Conservation (phyloP, 2,113 vertebrate species). For the Oncorhynchus tshawytscha region DNA sequence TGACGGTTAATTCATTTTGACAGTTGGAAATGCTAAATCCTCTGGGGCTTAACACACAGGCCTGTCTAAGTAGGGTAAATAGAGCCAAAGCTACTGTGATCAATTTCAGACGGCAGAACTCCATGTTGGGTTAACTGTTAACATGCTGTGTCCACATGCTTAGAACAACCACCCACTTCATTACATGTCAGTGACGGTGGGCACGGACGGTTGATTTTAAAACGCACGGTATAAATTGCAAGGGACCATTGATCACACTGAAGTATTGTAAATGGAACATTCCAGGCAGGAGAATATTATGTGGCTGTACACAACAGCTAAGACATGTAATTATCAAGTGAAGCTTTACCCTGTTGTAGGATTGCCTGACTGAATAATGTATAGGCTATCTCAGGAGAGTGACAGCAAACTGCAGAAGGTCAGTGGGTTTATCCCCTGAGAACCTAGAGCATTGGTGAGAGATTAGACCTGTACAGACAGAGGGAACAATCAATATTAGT, state of each 20-base stretch:
- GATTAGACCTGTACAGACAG: too few relatives aligned
- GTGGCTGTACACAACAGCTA: background rate
- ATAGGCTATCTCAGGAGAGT: too few relatives aligned
- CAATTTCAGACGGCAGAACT: constrained; percentile 42
- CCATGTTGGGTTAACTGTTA: constrained; percentile 30
- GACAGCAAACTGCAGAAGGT: too few relatives aligned
- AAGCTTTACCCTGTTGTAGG: background rate
- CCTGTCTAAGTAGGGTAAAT: constrained; percentile 59
- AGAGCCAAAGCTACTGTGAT: constrained; percentile 55
- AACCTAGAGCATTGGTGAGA: too few relatives aligned
- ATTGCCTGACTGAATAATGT: too few relatives aligned
- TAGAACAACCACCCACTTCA: background rate
- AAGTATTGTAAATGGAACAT: background rate
- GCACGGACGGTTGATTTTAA: too few relatives aligned
- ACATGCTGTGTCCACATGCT: constrained; percentile 26
- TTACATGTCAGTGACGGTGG: background rate
- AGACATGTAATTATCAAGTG: background rate
- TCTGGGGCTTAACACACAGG: constrained; percentile 47
- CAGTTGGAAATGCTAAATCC: constrained; percentile 65
- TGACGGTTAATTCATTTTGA: constrained; percentile 61
- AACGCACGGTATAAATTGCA: background rate
- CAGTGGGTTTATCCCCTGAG: too few relatives aligned
- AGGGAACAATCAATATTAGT: too few relatives aligned
- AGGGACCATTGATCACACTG: too few relatives aligned
- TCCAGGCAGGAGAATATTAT: background rate